Conservation (phyloP, 2,113 vertebrate genomes). For the Saimiri boliviensis region DNA sequence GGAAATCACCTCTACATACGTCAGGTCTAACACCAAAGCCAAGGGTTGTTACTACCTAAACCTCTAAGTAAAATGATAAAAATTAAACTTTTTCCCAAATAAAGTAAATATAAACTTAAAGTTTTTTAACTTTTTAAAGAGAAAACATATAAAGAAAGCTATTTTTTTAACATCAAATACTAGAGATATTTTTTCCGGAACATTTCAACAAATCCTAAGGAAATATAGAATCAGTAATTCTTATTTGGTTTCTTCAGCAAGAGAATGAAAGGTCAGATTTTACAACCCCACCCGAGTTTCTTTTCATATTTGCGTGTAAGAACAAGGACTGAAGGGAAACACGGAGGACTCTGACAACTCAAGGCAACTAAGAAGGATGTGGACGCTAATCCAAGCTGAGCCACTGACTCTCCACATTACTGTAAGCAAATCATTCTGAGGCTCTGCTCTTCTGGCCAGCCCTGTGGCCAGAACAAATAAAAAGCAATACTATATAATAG, state of each 20-base stretch:
- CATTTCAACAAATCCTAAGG: neutral
- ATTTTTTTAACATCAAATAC: neutral
- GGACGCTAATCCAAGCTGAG: slow-evolving; percentile 43
- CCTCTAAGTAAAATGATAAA: neutral
- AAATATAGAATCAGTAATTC: neutral
- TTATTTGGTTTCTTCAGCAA: neutral
- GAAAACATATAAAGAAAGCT: neutral
- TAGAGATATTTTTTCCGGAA: neutral
- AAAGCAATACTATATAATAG: neutral
- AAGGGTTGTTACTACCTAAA: neutral
- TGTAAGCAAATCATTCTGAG: neutral
- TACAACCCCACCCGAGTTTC: neutral
- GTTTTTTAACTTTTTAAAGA: neutral
- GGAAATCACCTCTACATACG: neutral
- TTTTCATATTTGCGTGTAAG: neutral
- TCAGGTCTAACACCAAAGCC: neutral
- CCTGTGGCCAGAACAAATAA: neutral
- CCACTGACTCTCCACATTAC: slow-evolving; percentile 36
- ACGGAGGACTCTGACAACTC: neutral
- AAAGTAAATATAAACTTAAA: neutral
- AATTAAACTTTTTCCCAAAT: neutral
- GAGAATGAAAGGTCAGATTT: neutral
- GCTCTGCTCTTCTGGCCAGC: neutral
- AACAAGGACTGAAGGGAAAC: neutral
- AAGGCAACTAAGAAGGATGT: neutral